Base-by-base conservation (phyloP, 2,113 vertebrate genomes). In the Ictalurus furcatus region DNA sequence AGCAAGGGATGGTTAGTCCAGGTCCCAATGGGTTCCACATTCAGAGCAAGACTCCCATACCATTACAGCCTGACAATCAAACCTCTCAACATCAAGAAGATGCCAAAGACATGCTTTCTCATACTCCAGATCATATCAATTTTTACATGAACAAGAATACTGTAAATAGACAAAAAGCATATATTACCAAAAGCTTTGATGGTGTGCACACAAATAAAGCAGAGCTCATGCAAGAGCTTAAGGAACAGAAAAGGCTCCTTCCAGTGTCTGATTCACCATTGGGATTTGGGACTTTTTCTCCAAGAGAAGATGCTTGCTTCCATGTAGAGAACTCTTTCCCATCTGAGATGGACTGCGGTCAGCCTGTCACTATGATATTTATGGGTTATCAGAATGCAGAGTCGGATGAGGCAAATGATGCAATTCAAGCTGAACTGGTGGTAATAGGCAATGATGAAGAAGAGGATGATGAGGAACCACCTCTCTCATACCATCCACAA, bases 361-460 rank as follows among this genome's bases (percentile, higher is more conserved):
- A 96, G 63, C 96, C 97, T 0, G 94, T 99, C 59, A 99, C 98
- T 0, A 99, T 99, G 98, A 96, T 99, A 88, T 99, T 99, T 93
- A 98, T 99, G 97, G 98, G 98, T 4, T 99, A 98, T n/a, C 96
- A 98, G 91, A 95, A 95, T 0, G 91, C 96, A 23, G 96, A 96
- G 0, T 89, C 92, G 1, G 95, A 94, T 14, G 96, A 93, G 1
- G 97, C 97, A 0, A 97, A 97, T 6, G 96, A 97, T 8, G 91
- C 96, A 83, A 96, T 98, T 88, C 96, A 94, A 0, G 98, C 98
- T 0, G 98, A 99, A 92, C 89, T 99, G 58, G 97, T 99, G 1
- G 92, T 98, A 79, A 97, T 99, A 28, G 94, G 95, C 0, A 96
- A 97, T 0, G 96, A 96, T 0, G 95, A 96, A 0, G 95, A 96